Conservation (phyloP, 2,888 invertebrate species). For the Galeopsomyia nigrocyanea region DNA sequence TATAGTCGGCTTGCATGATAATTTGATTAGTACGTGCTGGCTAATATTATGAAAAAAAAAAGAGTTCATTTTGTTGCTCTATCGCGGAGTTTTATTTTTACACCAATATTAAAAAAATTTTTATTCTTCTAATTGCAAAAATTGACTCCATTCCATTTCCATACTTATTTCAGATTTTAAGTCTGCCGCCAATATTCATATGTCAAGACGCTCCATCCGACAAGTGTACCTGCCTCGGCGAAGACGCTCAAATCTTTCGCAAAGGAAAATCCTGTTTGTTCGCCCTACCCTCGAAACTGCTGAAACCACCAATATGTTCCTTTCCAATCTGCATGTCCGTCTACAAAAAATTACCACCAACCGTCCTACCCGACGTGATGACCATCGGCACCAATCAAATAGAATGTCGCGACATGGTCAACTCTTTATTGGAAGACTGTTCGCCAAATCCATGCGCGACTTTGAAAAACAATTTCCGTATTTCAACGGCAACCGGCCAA, state of each 20-base stretch:
- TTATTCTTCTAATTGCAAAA: too few species aligned
- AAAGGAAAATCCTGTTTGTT: constrained; percentile 80
- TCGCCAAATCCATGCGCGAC: constrained; percentile 73
- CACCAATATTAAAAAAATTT: neutral
- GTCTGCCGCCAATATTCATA: constrained; percentile 74
- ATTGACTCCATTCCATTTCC: neutral
- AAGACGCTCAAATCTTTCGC: constrained; percentile 71
- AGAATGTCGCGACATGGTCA: constrained; percentile 75
- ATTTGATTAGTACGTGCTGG: too few species aligned
- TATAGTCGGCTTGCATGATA: too few species aligned
- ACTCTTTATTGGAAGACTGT: constrained; percentile 70
- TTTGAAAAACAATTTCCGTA: constrained; percentile 74
- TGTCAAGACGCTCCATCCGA: constrained; percentile 72
- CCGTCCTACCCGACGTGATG: constrained; percentile 76
- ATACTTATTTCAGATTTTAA: constrained; percentile 67
- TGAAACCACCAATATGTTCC: constrained; percentile 70
- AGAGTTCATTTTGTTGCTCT: too few species aligned
- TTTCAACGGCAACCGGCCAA: constrained; percentile 70
- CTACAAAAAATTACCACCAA: constrained; percentile 75
- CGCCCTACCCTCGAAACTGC: constrained; percentile 73
- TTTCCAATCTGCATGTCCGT: constrained; percentile 74
- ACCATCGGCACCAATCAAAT: constrained; percentile 74
- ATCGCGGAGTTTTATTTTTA: too few species aligned
- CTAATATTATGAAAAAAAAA: too few species aligned
- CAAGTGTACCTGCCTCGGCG: constrained; percentile 66